These are phyloP conservation scores for Pocillopora meandrina DNA, from an alignment of 92 coral and sea anemone species.

Conservation along the genomic window DNA sequence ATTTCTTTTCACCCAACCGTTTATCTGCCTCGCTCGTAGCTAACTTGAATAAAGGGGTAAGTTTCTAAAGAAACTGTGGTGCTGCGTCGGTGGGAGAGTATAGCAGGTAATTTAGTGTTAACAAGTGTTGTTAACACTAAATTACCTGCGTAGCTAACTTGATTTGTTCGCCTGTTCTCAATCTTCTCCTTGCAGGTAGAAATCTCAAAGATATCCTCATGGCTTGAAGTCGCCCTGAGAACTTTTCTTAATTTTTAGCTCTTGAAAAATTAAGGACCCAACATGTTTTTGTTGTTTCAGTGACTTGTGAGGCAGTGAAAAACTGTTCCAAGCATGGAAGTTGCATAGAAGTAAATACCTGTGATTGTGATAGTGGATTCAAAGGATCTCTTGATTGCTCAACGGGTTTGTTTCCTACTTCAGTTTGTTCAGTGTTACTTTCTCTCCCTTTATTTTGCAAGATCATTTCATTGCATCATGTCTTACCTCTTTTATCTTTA, in stretches of 20 bases:
- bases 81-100: too few species aligned
- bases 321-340: constrained; percentile 70
- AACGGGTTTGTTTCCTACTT: constrained; percentile 34
- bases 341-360: constrained; percentile 54
- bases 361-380: constrained; percentile 57
- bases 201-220: too few species aligned
- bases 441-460: not conserved
- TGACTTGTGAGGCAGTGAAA: constrained; percentile 58
- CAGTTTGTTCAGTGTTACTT: not conserved
- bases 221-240: not conserved
- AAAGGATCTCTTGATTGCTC: constrained; percentile 66
- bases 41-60: too few species aligned
- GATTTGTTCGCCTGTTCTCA: not conserved
- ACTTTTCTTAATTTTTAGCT: not conserved
- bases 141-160: too few species aligned
- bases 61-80: too few species aligned
- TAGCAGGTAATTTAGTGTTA: too few species aligned
- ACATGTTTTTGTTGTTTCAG: not conserved
- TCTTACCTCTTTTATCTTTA: not conserved
- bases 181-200: not conserved
- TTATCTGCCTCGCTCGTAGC: too few species aligned
- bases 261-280: not conserved
- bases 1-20: too few species aligned
- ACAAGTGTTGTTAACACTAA: too few species aligned
- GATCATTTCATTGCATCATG: not conserved